Conservation (phyloP, 2,113 vertebrate genomes). For the Apodemus speciosus region DNA sequence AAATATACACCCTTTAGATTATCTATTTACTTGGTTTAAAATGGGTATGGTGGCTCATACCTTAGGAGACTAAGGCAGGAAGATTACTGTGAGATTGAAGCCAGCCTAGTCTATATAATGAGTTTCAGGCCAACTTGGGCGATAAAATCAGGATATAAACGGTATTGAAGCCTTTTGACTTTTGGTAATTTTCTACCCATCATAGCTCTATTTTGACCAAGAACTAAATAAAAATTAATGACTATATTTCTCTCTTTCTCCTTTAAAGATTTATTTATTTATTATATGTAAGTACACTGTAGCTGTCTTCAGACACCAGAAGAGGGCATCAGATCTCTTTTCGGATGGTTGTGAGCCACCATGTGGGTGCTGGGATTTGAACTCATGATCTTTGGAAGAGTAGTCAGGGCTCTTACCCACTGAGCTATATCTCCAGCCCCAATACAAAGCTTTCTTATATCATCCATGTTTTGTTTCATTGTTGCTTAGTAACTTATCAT, state of each 20-base stretch:
- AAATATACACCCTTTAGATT: background rate
- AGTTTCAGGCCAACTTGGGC: background rate
- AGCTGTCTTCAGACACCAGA: no score
- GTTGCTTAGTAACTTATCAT: background rate
- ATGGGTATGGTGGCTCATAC: background rate
- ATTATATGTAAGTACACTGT: no score
- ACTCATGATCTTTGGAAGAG: no score
- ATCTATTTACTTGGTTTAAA: background rate
- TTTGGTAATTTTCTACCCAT: slow-evolving; percentile 41
- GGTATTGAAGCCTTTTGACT: background rate
- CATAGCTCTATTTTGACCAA: background rate
- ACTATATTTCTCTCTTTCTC: background rate
- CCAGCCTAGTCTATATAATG: background rate
- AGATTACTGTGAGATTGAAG: background rate
- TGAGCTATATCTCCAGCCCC: no score
- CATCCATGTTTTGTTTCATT: background rate
- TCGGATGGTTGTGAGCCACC: no score
- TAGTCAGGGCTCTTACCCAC: no score
- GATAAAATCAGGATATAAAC: background rate
- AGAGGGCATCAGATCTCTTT: no score
- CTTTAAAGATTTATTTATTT: no score
- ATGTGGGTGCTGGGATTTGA: no score
- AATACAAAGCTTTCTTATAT: background rate
- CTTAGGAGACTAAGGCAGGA: background rate
- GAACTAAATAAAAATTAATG: slow-evolving; percentile 16